phyloP scores from a whole-genome alignment of 2,888 invertebrate species.

The Syrista parreyssii region DNA sequence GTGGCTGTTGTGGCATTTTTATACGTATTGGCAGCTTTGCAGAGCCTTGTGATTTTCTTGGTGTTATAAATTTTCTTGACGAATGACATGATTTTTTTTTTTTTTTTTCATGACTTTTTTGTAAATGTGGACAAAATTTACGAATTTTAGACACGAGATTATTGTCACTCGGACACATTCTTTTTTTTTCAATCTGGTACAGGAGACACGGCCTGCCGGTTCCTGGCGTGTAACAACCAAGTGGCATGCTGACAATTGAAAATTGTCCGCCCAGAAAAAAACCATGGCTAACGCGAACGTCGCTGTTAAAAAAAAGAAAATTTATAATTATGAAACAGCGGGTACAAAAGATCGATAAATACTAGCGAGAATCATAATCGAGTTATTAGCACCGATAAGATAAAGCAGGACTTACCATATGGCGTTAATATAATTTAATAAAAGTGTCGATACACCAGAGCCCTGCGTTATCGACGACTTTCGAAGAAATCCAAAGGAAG shows the following conservation, averaged over 20 bases:
- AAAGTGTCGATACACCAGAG: background rate
- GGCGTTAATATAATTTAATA: background rate
- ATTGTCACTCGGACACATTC: background rate
- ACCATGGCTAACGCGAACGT: background rate
- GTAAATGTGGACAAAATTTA: background rate
- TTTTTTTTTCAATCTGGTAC: background rate
- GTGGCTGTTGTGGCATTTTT: background rate
- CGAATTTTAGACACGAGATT: background rate
- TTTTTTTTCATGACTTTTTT: background rate
- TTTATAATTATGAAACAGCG: background rate
- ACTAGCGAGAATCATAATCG: background rate
- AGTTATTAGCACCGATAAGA: background rate
- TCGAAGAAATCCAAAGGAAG: background rate
- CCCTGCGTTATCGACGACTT: background rate
- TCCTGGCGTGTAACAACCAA: background rate
- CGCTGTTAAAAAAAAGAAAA: too few species aligned
- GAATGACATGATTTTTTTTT: background rate
- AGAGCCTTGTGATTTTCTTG: background rate
- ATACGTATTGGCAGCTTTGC: too few species aligned
- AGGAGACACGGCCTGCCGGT: background rate
- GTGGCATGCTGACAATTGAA: background rate
- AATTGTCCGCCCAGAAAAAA: background rate
- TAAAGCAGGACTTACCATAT: background rate
- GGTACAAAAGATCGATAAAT: background rate
- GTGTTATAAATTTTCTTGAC: background rate